These are phyloP conservation scores for Cherax quadricarinatus DNA, from an alignment of 1,140 invertebrate genomes.

Conservation along the genomic window DNA sequence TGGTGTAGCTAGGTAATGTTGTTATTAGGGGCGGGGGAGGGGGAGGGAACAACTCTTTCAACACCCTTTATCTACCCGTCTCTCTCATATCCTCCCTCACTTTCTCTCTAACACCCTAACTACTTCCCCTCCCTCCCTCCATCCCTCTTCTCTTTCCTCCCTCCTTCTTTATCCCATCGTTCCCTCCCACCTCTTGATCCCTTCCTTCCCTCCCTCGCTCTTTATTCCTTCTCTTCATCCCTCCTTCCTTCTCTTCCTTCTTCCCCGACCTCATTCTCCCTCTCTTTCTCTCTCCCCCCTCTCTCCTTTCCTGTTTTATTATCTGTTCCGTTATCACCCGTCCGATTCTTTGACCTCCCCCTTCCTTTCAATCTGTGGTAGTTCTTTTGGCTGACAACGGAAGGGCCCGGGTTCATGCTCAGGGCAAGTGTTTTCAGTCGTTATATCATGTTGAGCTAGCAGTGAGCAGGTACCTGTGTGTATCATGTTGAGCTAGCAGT, in stretches of 20 bases:
- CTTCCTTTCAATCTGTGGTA: too few relatives aligned
- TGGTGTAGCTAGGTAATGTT: background rate
- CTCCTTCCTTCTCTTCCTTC: background rate
- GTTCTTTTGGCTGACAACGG: too few relatives aligned
- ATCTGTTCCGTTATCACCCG: background rate
- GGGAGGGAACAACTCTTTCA: too few relatives aligned
- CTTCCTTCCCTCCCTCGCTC: conserved; percentile 2
- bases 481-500: too few relatives aligned
- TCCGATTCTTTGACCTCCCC: too few relatives aligned
- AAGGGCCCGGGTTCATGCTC: too few relatives aligned
- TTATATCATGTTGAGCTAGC: too few relatives aligned
- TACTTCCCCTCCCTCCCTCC: background rate
- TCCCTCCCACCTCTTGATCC: too few relatives aligned
- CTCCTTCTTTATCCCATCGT: background rate
- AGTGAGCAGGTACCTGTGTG: too few relatives aligned
- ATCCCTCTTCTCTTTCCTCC: background rate
- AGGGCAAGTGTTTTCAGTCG: too few relatives aligned
- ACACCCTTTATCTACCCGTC: too few relatives aligned
- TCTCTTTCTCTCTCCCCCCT: background rate
- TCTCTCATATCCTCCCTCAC: too few relatives aligned
- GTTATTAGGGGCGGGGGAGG: background rate
- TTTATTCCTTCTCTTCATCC: background rate
- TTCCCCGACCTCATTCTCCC: background rate
- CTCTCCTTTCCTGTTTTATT: conserved; percentile 7
- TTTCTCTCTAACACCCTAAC: background rate